Conservation (phyloP, 2,888 invertebrate genomes). For the Spodoptera littoralis region DNA sequence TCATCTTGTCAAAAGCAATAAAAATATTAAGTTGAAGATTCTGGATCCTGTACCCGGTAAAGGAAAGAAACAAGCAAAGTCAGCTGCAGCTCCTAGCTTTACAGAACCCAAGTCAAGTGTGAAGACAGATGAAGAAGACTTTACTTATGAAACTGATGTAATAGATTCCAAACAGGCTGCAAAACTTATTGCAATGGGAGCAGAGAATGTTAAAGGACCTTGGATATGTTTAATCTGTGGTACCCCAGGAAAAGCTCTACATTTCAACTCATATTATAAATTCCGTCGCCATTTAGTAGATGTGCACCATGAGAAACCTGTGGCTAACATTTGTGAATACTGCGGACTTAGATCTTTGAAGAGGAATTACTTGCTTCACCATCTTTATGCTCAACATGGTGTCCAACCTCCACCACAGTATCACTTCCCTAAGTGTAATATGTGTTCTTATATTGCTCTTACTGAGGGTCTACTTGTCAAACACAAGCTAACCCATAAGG, state of each 20-base stretch:
- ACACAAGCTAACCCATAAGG: slow-evolving; percentile 91
- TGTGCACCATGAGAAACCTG: slow-evolving; percentile 93
- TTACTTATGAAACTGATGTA: slow-evolving; percentile 85
- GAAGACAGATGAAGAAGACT: slow-evolving; percentile 63
- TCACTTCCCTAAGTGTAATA: slow-evolving; percentile 93
- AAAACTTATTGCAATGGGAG: slow-evolving; percentile 88
- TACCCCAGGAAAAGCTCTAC: slow-evolving; percentile 90
- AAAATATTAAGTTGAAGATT: slow-evolving; percentile 95
- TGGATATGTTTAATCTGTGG: slow-evolving; percentile 95
- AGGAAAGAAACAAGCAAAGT: slow-evolving; percentile 47
- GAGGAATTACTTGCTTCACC: slow-evolving; percentile 93
- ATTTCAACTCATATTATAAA: slow-evolving; percentile 93
- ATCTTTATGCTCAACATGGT: slow-evolving; percentile 94
- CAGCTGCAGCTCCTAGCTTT: slow-evolving; percentile 42
- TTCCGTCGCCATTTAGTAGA: slow-evolving; percentile 95
- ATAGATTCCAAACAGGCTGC: slow-evolving; percentile 90
- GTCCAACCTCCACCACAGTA: slow-evolving; percentile 92
- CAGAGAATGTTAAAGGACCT: slow-evolving; percentile 91
- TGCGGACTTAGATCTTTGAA: slow-evolving; percentile 94
- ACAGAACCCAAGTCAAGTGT: slow-evolving; percentile 60
- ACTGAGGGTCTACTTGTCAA: slow-evolving; percentile 91
- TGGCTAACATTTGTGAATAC: slow-evolving; percentile 94
- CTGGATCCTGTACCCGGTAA: slow-evolving; percentile 89
- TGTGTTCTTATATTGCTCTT: slow-evolving; percentile 93
- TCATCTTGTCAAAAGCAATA: slow-evolving; percentile 95